phyloP scores from a whole-genome alignment of 2,888 invertebrate species.

The Macropis europaea region DNA sequence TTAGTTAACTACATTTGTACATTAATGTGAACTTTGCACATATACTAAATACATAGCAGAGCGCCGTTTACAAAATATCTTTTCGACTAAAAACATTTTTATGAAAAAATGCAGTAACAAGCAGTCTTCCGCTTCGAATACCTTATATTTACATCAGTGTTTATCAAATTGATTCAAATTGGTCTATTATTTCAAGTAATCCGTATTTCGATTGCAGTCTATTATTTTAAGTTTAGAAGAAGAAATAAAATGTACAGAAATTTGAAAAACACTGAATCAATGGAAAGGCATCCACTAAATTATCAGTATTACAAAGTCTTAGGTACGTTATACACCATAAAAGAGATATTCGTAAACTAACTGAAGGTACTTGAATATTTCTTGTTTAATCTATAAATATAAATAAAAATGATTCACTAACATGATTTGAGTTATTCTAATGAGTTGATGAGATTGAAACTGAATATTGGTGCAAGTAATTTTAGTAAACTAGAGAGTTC shows the following conservation, averaged over 20 bases:
- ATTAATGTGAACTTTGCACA: conserved; percentile 47
- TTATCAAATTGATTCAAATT: neutral
- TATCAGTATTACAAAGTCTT: neutral
- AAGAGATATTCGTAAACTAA: neutral
- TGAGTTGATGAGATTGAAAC: conserved; percentile 8
- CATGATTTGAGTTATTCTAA: neutral
- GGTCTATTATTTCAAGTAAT: conserved; percentile 2
- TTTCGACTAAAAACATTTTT: conserved; percentile 15
- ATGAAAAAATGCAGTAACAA: conserved; percentile 54
- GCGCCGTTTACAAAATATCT: conserved; percentile 2
- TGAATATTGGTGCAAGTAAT: conserved; percentile 7
- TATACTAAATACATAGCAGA: conserved; percentile 9
- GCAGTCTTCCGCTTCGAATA: conserved; percentile 54
- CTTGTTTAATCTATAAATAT: neutral
- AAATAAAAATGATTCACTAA: conserved; percentile 6
- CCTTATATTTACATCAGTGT: neutral
- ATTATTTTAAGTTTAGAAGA: neutral
- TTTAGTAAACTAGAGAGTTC: neutral
- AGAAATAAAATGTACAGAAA: neutral
- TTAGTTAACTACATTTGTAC: conserved; percentile 52
- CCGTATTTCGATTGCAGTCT: conserved; percentile 16
- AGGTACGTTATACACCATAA: neutral
- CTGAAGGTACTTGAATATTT: neutral
- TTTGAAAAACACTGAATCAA: conserved; percentile 11
- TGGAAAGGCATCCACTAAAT: neutral